Conservation (phyloP, 2,888 invertebrate species). For the Congeria kusceri region DNA sequence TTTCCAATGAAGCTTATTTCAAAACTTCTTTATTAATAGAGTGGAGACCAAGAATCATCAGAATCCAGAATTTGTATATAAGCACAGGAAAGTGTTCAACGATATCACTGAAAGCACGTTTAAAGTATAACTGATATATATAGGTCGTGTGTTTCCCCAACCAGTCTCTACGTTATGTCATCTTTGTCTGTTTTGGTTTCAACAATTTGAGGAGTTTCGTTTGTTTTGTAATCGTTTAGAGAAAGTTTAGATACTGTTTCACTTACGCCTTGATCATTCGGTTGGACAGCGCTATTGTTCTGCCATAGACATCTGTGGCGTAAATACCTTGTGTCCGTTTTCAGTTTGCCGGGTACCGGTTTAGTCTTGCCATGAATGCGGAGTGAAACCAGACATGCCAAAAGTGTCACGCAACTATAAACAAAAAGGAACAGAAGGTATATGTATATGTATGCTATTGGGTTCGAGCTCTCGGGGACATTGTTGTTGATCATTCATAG, state of each 20-base stretch:
- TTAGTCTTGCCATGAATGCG: constrained; percentile 27
- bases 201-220: not conserved
- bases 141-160: not conserved
- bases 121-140: not conserved
- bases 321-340: not conserved
- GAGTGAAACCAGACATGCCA: constrained; percentile 36
- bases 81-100: too few relatives aligned
- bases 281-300: not conserved
- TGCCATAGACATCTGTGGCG: not conserved
- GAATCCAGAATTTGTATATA: too few relatives aligned
- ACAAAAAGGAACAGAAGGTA: constrained; percentile 32
- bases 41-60: too few relatives aligned
- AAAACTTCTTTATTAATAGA: too few relatives aligned
- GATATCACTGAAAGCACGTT: too few relatives aligned
- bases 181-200: not conserved
- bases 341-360: not conserved
- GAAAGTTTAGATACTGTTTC: too few relatives aligned
- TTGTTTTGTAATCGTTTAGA: not conserved
- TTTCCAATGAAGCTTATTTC: too few relatives aligned
- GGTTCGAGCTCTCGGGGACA: constrained; percentile 54
- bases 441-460: constrained; percentile 42
- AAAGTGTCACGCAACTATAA: constrained; percentile 33
- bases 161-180: not conserved
- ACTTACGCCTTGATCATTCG: not conserved
- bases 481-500: constrained; percentile 46